Evolutionary conservation across 2,113 vertebrate genomes (phyloP), one percentile per base, ranked within the genome.

Genomic region (Muntiacus muntjak): DNA sequence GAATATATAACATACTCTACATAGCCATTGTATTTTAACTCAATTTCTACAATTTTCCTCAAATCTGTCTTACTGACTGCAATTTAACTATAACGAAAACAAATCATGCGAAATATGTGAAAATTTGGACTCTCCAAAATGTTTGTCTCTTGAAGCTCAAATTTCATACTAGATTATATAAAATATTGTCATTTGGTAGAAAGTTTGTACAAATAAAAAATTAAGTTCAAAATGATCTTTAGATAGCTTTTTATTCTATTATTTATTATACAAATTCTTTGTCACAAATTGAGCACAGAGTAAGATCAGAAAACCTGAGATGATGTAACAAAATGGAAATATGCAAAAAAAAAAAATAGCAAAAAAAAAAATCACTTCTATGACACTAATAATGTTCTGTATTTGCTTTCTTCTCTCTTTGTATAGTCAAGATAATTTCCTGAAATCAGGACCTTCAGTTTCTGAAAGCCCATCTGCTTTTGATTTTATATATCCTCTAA

Each of bases 401-500:
- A 54, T 82, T 97, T 96, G n/a, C 19, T 95, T 96, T 82, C 14
- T 79, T 62, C 30, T 54, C 40, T 74, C 23, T 87, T 87, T 88
- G 62, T 76, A 86, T 5, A 87, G 6, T 88, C 52, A 55, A 95
- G 78, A 94, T 11, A 81, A 76, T 47, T 95, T 89, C 52, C 67
- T 95, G 40, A 95, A 89, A 96, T 78, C 81, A 81, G 23, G 6
- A 43, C 62, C 64, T 86, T 95, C 82, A 1, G 55, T 89, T 96
- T 94, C 89, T 92, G 57, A 93, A 89, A 94, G 57, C 12, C 57
- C 52, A 52, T 86, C 84, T 94, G 64, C 13, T 67, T 8, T 93
- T 96, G n/a, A 83, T 95, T 91, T 94, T 85, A 54, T n/a, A n/a
- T 67, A 52, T 58, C n/a, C 30, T 71, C 36, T 91, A 89, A 93